Conservation (phyloP, 1,140 invertebrate species). For the Drosophila dunni region DNA sequence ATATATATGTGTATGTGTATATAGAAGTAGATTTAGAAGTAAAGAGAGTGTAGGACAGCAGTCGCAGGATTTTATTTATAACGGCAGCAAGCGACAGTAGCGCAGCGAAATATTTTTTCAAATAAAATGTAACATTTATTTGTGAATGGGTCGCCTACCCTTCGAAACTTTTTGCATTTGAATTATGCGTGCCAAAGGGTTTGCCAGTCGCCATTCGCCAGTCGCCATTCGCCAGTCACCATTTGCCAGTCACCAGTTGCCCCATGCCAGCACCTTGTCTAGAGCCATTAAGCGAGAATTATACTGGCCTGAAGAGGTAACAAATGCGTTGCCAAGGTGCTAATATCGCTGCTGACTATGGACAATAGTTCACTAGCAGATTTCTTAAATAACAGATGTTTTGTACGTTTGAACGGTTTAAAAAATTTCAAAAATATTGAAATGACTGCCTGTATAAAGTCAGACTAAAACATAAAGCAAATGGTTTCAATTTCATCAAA, state of each 20-base stretch:
- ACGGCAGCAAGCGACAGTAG: slow-evolving; percentile 52
- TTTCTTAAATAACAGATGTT: neutral
- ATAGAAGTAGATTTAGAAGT: slow-evolving; percentile 7
- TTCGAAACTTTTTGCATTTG: slow-evolving; percentile 67
- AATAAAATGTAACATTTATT: slow-evolving; percentile 80
- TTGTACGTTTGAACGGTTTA: too few species aligned
- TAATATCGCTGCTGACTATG: slow-evolving; percentile 63
- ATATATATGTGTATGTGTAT: slow-evolving; percentile 23
- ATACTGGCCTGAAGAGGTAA: slow-evolving; percentile 72
- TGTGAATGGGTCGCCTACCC: slow-evolving; percentile 45
- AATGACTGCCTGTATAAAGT: too few species aligned
- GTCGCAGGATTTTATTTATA: slow-evolving; percentile 67
- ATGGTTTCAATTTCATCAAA: too few species aligned
- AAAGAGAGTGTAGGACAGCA: slow-evolving; percentile 19
- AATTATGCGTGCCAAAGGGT: slow-evolving; percentile 81
- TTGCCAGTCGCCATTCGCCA: slow-evolving; percentile 40
- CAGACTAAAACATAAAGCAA: too few species aligned
- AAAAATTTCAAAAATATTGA: too few species aligned
- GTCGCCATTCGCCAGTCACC: neutral
- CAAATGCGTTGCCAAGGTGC: slow-evolving; percentile 61
- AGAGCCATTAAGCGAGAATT: slow-evolving; percentile 68
- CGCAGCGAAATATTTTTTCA: slow-evolving; percentile 42
- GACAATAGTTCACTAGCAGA: neutral
- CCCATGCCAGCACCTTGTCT: slow-evolving; percentile 11
- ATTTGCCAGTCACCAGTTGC: neutral